A percentile compares a stretch with the other conserved stretches of the same genome.
These are phyloP conservation scores for Papilio machaon DNA, from an alignment of 1,140 invertebrate genomes.

Conservation along the genomic window DNA sequence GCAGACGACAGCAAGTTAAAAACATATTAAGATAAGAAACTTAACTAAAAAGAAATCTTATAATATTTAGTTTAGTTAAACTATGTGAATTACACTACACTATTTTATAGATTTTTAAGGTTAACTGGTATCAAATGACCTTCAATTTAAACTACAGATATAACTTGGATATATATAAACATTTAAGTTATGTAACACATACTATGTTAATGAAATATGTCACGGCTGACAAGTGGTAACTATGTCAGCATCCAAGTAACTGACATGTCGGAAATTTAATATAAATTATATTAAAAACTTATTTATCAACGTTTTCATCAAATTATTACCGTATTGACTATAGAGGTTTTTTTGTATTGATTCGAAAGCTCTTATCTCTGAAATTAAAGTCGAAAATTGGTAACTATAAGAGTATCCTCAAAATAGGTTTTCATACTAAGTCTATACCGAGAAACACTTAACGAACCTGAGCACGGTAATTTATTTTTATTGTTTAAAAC, in stretches of 20 bases:
- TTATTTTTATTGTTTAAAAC: too few species aligned
- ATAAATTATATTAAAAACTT: not conserved
- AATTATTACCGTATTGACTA: not conserved
- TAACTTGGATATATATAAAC: not conserved
- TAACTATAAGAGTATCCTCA: not conserved
- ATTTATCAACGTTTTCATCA: not conserved
- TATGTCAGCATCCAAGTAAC: not conserved
- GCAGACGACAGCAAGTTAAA: too few species aligned
- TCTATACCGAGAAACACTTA: not conserved
- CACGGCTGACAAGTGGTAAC: constrained; percentile 21
- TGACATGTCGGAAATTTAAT: not conserved
- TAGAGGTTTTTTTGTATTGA: not conserved
- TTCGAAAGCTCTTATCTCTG: not conserved
- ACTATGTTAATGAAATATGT: constrained; percentile 25
- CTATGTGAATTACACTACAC: not conserved
- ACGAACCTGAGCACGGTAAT: not conserved
- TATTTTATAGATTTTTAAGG: constrained; percentile 17
- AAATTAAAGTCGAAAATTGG: not conserved
- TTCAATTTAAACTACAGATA: constrained; percentile 18
- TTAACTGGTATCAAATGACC: constrained; percentile 20
- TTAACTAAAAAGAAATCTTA: too few species aligned
- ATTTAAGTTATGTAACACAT: constrained; percentile 23
- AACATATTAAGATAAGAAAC: too few species aligned
- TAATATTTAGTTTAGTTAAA: too few species aligned
- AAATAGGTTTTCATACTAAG: not conserved